Evolutionary conservation across 2,888 invertebrate species (phyloP).

Genomic region (Ennomos fuscantarius): DNA sequence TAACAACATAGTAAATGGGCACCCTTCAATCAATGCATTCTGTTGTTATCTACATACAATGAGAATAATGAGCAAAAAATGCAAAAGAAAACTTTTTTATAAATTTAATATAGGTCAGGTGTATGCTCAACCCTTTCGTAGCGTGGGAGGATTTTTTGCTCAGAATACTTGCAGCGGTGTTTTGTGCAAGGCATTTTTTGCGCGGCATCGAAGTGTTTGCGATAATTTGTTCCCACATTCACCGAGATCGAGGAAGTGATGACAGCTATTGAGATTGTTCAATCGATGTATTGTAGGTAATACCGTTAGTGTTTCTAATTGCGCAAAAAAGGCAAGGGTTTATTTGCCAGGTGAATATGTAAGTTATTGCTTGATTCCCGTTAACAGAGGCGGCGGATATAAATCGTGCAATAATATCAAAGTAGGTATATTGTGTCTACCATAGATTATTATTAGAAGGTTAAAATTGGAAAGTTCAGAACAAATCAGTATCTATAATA

Average conservation of each 20-base stretch:
- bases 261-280: conserved; percentile 73
- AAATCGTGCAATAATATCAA: not conserved
- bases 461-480: no score
- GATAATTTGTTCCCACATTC: conserved; percentile 84
- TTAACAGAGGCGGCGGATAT: not conserved
- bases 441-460: no score
- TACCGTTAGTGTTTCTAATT: conserved; percentile 53
- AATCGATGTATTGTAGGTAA: conserved; percentile 57
- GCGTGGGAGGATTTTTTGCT: conserved; percentile 80
- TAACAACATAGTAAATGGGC: conserved; percentile 43
- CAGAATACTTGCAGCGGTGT: conserved; percentile 48
- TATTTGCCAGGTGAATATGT: conserved; percentile 33
- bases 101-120: conserved; percentile 84
- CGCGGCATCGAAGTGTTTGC: conserved; percentile 75
- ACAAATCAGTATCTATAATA: no score
- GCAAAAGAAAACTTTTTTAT: conserved; percentile 70
- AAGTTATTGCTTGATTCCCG: conserved; percentile 4
- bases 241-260: conserved; percentile 73
- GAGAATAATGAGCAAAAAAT: conserved; percentile 77
- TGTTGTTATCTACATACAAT: conserved; percentile 59
- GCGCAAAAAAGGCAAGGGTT: conserved; percentile 49
- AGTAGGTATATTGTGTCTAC: no score
- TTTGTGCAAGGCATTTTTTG: conserved; percentile 77
- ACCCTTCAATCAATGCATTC: conserved; percentile 60
- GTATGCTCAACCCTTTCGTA: conserved; percentile 81